Conservation (phyloP, 1,140 invertebrate species). For the Orius laevigatus region DNA sequence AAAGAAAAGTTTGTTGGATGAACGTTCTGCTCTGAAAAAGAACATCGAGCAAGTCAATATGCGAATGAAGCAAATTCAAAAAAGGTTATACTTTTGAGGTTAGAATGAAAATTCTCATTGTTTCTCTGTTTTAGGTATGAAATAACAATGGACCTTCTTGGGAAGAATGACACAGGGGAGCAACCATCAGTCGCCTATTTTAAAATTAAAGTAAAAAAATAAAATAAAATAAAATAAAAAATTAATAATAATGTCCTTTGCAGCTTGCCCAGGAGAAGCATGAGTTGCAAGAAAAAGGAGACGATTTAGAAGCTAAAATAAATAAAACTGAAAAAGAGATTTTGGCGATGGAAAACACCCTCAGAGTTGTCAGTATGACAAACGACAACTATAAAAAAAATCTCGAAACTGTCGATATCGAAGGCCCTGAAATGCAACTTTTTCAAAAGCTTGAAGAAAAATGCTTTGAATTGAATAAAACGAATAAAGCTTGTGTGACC, state of each 20-base stretch:
- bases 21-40: constrained; percentile 35
- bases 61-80: constrained; percentile 41
- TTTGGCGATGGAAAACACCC: constrained; percentile 53
- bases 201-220: constrained; percentile 36
- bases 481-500: not conserved
- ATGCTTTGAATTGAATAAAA: not conserved
- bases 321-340: constrained; percentile 50
- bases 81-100: constrained; percentile 23
- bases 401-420: constrained; percentile 19
- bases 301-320: constrained; percentile 43
- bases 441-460: not conserved
- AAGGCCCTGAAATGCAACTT: constrained; percentile 5
- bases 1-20: constrained; percentile 35
- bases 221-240: constrained; percentile 1
- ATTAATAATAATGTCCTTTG: constrained; percentile 8
- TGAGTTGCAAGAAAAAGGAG: constrained; percentile 46
- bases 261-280: constrained; percentile 44
- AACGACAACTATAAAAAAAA: constrained; percentile 28
- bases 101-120: not conserved
- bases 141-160: constrained; percentile 25
- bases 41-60: constrained; percentile 36
- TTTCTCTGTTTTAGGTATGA: constrained; percentile 22
- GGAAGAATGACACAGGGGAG: constrained; percentile 40
- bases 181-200: constrained; percentile 42
- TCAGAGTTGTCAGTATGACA: constrained; percentile 46